phyloP scores from a whole-genome alignment of 2,888 invertebrate genomes.

The Drepanosiphum platanoidis region DNA sequence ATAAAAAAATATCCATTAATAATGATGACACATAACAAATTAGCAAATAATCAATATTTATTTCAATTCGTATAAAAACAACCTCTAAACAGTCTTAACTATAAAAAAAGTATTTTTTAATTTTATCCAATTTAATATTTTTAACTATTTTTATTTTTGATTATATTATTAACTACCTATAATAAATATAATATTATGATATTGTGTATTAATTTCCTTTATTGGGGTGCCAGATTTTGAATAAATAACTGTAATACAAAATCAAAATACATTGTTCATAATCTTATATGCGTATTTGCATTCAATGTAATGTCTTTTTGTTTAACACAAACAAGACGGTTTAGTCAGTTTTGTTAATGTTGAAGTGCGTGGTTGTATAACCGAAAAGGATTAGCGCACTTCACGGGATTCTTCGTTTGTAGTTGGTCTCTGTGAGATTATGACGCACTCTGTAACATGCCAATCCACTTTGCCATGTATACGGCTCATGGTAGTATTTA shows the following conservation, averaged over 20 bases:
- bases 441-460: constrained; percentile 13
- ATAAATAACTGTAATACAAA: too few relatives aligned
- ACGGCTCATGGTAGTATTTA: background rate
- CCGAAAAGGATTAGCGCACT: constrained; percentile 52
- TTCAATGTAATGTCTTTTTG: background rate
- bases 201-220: too few relatives aligned
- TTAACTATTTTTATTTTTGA: too few relatives aligned
- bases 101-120: too few relatives aligned
- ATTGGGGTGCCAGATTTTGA: too few relatives aligned
- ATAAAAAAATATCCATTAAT: background rate
- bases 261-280: too few relatives aligned
- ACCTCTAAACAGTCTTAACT: too few relatives aligned
- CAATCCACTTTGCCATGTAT: background rate
- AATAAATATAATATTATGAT: too few relatives aligned
- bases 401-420: constrained; percentile 37
- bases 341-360: constrained; percentile 19
- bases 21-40: background rate
- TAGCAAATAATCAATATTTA: too few relatives aligned
- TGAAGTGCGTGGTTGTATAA: constrained; percentile 27
- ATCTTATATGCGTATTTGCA: background rate
- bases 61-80: too few relatives aligned
- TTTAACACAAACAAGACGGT: background rate
- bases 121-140: too few relatives aligned
- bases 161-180: too few relatives aligned
- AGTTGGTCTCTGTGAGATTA: constrained; percentile 8